Conservation (phyloP, 2,797 vertebrate genomes). For the Muscicapa comitata region DNA sequence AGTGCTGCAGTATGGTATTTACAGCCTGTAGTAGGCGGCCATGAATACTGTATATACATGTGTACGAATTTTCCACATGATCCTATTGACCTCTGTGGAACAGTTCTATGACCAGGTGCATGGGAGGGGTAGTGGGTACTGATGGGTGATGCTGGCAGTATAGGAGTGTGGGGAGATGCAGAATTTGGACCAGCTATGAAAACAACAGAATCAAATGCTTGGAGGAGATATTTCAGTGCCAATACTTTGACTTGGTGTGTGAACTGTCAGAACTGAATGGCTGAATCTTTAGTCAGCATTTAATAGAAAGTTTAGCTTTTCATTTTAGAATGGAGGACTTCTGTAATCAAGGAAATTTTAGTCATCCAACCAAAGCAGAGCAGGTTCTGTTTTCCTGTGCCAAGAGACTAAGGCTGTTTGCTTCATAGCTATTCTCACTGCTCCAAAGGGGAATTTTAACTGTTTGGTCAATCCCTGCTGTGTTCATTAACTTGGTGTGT, state of each 20-base stretch:
- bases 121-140: neutral
- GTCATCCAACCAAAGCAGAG: neutral
- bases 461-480: slow-evolving; percentile 45
- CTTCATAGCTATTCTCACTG: neutral
- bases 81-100: neutral
- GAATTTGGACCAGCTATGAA: neutral
- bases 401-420: neutral
- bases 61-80: neutral
- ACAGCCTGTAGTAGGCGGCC: neutral
- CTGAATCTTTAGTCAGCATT: neutral
- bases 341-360: neutral
- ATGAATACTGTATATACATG: neutral
- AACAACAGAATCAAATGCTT: neutral
- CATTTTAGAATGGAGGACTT: neutral
- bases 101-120: neutral
- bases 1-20: neutral
- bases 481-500: slow-evolving; percentile 45
- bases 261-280: neutral
- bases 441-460: slow-evolving; percentile 1
- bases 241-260: neutral
- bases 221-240: neutral
- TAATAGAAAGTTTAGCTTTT: neutral
- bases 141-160: neutral
- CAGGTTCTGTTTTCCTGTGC: neutral
- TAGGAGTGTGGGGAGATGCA: neutral